Evolutionary conservation across 1,140 invertebrate species (phyloP).

Genomic region (Meteorus sp.): DNA sequence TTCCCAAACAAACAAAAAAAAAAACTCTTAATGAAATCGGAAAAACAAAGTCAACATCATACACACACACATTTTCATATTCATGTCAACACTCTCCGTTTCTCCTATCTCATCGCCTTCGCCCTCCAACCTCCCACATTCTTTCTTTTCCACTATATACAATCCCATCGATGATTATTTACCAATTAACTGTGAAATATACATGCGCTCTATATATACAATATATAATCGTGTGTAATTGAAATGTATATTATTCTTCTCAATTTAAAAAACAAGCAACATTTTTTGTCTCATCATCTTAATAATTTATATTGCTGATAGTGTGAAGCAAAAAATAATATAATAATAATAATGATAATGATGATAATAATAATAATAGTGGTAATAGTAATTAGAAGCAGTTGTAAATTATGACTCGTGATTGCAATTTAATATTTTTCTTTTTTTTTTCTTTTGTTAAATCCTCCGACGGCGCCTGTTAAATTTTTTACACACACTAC

Average conservation of each 20-base stretch:
- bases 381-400: no score
- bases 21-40: not conserved
- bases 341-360: no score
- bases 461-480: no score
- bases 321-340: no score
- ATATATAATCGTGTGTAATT: slow-evolving; percentile 39
- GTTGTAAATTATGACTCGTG: no score
- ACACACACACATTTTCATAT: no score
- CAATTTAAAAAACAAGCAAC: slow-evolving; percentile 25
- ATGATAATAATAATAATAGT: no score
- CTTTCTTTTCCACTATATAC: no score
- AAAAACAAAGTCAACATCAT: no score
- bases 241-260: slow-evolving; percentile 37
- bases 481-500: no score
- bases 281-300: slow-evolving; percentile 6
- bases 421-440: no score
- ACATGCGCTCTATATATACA: slow-evolving; percentile 52
- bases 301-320: slow-evolving; percentile 8
- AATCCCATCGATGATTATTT: slow-evolving; percentile 27
- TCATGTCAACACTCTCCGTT: not conserved
- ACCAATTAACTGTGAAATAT: slow-evolving; percentile 43
- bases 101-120: not conserved
- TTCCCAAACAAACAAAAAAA: not conserved
- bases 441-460: not conserved
- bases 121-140: no score